These are phyloP conservation scores for Orthosia gracilis DNA, from an alignment of 2,888 invertebrate genomes.

Conservation along the genomic window DNA sequence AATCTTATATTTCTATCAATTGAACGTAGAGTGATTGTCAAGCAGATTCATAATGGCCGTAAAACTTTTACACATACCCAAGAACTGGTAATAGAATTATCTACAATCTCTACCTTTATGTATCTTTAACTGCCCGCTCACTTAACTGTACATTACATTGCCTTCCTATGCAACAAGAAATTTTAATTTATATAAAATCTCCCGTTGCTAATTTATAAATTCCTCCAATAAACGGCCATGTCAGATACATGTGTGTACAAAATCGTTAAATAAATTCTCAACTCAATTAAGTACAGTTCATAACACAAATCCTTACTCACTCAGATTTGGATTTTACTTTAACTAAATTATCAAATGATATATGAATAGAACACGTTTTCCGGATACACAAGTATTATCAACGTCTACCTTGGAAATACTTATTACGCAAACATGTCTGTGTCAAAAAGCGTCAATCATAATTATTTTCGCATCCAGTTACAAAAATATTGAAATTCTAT, in stretches of 20 bases:
- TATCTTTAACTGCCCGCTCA: no score
- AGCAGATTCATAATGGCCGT: no score
- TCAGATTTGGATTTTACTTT: constrained; percentile 27
- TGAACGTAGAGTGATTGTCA: no score
- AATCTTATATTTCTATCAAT: no score
- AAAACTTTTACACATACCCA: no score
- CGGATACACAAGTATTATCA: constrained; percentile 27
- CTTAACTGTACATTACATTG: no score
- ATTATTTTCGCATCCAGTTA: constrained; percentile 36
- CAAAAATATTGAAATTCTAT: constrained; percentile 22
- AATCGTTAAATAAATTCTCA: constrained; percentile 17
- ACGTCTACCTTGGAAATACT: constrained; percentile 2
- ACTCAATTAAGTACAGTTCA: constrained; percentile 2
- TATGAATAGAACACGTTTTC: constrained; percentile 14
- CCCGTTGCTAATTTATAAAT: no score
- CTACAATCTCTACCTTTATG: no score
- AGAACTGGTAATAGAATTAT: no score
- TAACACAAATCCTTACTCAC: constrained; percentile 3
- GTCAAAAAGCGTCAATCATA: constrained; percentile 27
- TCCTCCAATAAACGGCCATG: background rate
- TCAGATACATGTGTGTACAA: background rate
- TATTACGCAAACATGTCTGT: constrained; percentile 27
- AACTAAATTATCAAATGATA: constrained; percentile 5
- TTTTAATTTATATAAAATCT: background rate
- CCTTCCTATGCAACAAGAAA: background rate